Base-by-base conservation (phyloP, 2,888 invertebrate genomes). In the Chaetoderma sp. region DNA sequence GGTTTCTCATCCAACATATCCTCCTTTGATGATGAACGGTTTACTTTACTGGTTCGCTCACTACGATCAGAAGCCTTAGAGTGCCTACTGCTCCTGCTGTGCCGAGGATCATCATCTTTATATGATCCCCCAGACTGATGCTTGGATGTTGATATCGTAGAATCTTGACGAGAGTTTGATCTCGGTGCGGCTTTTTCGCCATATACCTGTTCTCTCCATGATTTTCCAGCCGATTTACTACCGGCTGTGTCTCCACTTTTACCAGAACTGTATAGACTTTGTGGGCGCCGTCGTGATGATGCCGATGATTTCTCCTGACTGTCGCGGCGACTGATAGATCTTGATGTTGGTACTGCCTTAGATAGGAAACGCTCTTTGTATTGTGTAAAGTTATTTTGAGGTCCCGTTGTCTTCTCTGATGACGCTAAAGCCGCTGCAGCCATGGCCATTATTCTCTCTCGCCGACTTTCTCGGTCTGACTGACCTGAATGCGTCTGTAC, bases 171-270 rank as follows among this genome's bases (percentile, higher is more conserved):
- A 28, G 52, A n/a, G n/a, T n/a, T n/a, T n/a, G n/a, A n/a, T n/a
- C n/a, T n/a, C 21, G 63, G 39, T 1, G 72, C 57, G 23, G 73
- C 63, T 2, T 74, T 66, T 13, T 80, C 79, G 8, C 79, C 82
- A 65, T 80, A 80, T 10, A 80, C 82, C 2, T 78, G 72, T 52
- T 80, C 75, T 16, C 80, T 69, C 82, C 80, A 81, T 3, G 76
- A 73, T 56, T 72, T 76, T 13, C 49, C 49, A 16, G 27, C 23
- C 2, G 33, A 44, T 30, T 39, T 27, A 21, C 58, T 27, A 21
- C 18, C 18, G 18, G 32, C 18, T n/a, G 30, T 27, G 4, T 54
- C 33, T n/a, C 16, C 16, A 27, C 32, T 28, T 16, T n/a, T 28
- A 3, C 30, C 10, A 21, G 18, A n/a, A 6, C 21, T 8, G 6